Conservation (phyloP, 2,113 vertebrate genomes). For the Macaca mulatta region DNA sequence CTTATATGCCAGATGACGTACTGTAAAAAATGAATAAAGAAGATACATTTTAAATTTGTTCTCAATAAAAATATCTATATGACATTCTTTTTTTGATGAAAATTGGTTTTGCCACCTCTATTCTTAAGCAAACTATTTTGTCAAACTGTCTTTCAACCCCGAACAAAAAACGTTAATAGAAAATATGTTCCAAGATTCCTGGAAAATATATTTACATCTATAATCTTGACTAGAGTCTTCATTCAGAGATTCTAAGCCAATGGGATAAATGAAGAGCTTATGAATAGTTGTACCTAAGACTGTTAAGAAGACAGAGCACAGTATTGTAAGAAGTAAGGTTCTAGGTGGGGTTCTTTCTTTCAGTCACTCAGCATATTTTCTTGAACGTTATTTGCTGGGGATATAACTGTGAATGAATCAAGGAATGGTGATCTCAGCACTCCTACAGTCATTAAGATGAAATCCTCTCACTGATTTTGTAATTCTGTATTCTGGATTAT, state of each 20-base stretch:
- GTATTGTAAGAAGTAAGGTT: not conserved
- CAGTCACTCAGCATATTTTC: not conserved
- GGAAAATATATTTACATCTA: constrained; percentile 4
- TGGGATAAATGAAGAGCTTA: not conserved
- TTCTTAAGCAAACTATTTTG: not conserved
- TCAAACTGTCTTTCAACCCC: not conserved
- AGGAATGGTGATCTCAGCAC: not conserved
- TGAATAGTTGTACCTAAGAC: not conserved
- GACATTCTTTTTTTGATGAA: not conserved
- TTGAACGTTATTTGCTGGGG: not conserved
- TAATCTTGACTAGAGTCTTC: not conserved
- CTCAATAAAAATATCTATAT: not conserved
- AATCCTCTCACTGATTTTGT: not conserved
- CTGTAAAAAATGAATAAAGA: not conserved
- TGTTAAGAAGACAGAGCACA: not conserved
- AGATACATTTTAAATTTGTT: not conserved
- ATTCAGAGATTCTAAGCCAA: not conserved
- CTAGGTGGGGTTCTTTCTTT: not conserved
- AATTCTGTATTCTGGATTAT: not conserved
- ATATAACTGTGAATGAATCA: not conserved
- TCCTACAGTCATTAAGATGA: not conserved
- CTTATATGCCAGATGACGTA: not conserved
- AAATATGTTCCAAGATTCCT: not conserved
- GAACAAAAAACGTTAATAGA: not conserved
- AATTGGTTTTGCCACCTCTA: not conserved